Base-by-base conservation (phyloP, 2,797 vertebrate genomes). In the Anolis apletophallus region DNA sequence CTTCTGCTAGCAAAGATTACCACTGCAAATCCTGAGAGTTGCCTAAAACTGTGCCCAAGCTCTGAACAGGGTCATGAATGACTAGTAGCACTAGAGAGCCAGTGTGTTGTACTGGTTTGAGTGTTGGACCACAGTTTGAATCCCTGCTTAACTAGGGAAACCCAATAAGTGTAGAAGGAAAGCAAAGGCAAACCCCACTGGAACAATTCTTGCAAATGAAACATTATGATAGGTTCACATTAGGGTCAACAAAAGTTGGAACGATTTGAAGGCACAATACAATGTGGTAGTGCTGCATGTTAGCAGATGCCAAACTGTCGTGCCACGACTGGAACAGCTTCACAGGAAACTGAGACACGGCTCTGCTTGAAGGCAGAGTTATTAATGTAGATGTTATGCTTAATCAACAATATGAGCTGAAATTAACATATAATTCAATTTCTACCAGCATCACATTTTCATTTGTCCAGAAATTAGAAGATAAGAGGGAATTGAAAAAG, bases 341-440 rank as follows among this genome's bases (percentile, higher is more conserved):
- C 61, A 55, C 34, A 69, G 5, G 57, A 13, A 80, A 59, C 64
- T 84, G 85, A 79, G 83, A 73, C 3, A 46, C 0, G 0, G 1
- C 7, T 72, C n/a, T 23, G 59, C 12, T 29, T 80, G 78, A 74
- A 61, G 5, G 59, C 74, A 88, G 61, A 17, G 64, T 69, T 52
- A 2, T 86, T 7, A 19, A 82, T 68, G 77, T 14, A 75, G 29
- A 54, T 55, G 77, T 75, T 21, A 83, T n/a, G 19, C 21, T 50
- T 26, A 73, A 69, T 78, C 3, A 91, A 61, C 34, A 86, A 17
- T 6, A 85, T 40, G 86, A 90, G 86, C 2, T 16, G 59, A 83
- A 85, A 46, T 61, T 5, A 87, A 82, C 78, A 71, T 84, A 71
- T 23, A 80, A 8, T 73, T 80, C 72, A 29, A 13, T 82, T 29